Percentiles rank a stretch among this genome's conserved stretches.
phyloP scores from a whole-genome alignment of 2,113 vertebrate genomes.

The Ctenomys sociabilis region DNA sequence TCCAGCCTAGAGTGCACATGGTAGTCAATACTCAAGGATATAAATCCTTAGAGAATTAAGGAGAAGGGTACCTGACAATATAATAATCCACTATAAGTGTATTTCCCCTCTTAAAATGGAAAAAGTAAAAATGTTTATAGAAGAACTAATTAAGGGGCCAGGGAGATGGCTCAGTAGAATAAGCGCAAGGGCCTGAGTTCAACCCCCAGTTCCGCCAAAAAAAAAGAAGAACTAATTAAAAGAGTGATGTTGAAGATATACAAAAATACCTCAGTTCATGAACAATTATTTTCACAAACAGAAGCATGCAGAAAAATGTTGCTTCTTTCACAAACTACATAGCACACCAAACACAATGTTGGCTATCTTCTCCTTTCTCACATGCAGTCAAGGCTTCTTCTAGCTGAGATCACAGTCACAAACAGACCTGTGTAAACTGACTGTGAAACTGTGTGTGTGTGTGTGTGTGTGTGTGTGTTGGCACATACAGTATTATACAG shows the following conservation, averaged over 20 bases:
- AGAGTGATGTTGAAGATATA: neutral
- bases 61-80: neutral
- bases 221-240: too few relatives aligned
- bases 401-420: neutral
- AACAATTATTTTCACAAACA: neutral
- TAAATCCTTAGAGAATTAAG: neutral
- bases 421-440: neutral
- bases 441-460: neutral
- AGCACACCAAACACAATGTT: neutral
- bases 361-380: neutral
- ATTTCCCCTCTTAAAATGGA: neutral
- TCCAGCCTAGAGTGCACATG: neutral
- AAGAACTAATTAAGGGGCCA: too few relatives aligned
- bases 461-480: too few relatives aligned
- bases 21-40: neutral
- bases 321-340: neutral
- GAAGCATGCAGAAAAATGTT: neutral
- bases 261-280: neutral
- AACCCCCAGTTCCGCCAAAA: too few relatives aligned
- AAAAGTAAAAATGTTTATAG: conserved; percentile 12
- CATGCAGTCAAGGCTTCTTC: neutral
- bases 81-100: neutral
- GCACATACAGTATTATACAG: neutral
- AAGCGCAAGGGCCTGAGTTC: too few relatives aligned
- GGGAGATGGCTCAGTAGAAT: too few relatives aligned